Evolutionary conservation across 2,888 invertebrate species (phyloP), one percentile per base, ranked within the genome.

Genomic region (Ctena decussata): DNA sequence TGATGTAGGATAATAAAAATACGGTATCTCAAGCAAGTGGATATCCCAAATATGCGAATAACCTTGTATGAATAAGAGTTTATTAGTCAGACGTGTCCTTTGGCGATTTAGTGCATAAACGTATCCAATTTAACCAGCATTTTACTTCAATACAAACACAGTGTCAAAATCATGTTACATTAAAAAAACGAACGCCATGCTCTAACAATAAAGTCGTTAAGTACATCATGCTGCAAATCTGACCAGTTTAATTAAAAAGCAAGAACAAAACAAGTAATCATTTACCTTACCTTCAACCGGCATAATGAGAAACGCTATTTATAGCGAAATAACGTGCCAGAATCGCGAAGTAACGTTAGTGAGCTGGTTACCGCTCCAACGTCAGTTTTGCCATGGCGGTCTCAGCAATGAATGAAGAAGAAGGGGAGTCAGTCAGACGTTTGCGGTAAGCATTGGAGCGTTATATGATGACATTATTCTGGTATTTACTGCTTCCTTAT

Each of bases 381-480:
- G 41, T 15, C 6, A 41, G 41, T 41, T 41, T 41, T 15, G 15
- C 41, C 6, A 41, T 11, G 8, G 41, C 41, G 15, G 41, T 41
- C 41, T 15, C 15, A 11, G 41, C 5, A 18, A 65, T 65, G 65
- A 65, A n/a, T 46, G 21, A 46, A 21, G 21, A 2, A 18, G 18
- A 46, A 15, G 46, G 27, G 35, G 35, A 32, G 3, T 1, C 65
- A 65, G 65, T 65, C 35, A n/a, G 11, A 35, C 65, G 65, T 65
- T 65, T 65, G 65, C 65, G 65, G 65, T 35, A 65, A 65, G 35
- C 65, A 65, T 5, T 65, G 35, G 35, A 35, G 65, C 65, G 65
- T 65, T 65, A 65, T 65, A 65, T 35, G 65, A 65, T 65, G 65
- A 65, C 65, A 65, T 65, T 32, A 65, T 35, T 65, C 35, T 65